Conservation (phyloP, 2,888 invertebrate species). For the Xanthia icteritia region DNA sequence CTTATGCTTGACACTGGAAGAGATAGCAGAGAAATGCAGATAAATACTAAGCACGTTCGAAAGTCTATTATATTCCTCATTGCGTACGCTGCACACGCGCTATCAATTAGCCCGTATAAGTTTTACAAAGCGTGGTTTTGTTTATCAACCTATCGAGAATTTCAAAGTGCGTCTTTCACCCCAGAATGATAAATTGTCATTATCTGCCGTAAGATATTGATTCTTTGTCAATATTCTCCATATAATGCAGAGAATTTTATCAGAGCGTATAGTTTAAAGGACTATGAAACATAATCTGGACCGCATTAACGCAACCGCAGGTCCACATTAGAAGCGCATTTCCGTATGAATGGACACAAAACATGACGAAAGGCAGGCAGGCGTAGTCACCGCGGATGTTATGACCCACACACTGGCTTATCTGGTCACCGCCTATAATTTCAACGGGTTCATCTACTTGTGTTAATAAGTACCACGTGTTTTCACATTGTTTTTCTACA, state of each 20-base stretch:
- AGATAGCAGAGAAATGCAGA: slow-evolving; percentile 56
- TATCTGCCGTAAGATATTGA: slow-evolving; percentile 32
- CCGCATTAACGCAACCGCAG: slow-evolving; percentile 72
- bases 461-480: slow-evolving; percentile 72
- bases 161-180: slow-evolving; percentile 73
- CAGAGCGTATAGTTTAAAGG: slow-evolving; percentile 61
- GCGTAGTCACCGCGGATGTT: slow-evolving; percentile 69
- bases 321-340: slow-evolving; percentile 71
- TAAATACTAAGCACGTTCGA: slow-evolving; percentile 66
- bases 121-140: slow-evolving; percentile 78
- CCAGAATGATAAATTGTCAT: slow-evolving; percentile 58
- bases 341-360: slow-evolving; percentile 79
- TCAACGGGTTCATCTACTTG: slow-evolving; percentile 60
- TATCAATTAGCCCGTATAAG: slow-evolving; percentile 82
- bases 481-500: slow-evolving; percentile 71
- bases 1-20: slow-evolving; percentile 38
- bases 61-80: slow-evolving; percentile 74
- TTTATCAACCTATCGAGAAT: slow-evolving; percentile 70
- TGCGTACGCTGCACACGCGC: slow-evolving; percentile 75
- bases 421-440: slow-evolving; percentile 60
- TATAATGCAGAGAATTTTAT: slow-evolving; percentile 49
- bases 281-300: slow-evolving; percentile 69
- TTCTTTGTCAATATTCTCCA: slow-evolving; percentile 50
- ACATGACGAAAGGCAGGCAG: slow-evolving; percentile 71
- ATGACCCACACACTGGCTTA: slow-evolving; percentile 68